Base-by-base conservation (phyloP, 2,888 invertebrate species). In the Cotesia congregata region DNA sequence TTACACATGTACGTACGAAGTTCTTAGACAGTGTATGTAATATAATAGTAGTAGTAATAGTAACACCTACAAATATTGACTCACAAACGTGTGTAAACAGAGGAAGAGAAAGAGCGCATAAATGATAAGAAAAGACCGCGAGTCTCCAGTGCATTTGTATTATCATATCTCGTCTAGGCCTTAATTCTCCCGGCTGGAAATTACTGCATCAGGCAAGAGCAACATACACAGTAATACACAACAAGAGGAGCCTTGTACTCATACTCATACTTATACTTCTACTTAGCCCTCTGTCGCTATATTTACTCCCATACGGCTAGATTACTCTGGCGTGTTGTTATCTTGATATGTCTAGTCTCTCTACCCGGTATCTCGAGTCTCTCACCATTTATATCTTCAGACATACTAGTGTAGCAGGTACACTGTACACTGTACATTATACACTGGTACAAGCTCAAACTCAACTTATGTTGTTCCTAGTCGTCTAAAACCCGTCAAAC, bases 151-250 rank as follows among this genome's bases (percentile, higher is more conserved):
- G 41, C 50, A 73, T 78, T 76, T 80, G 78, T 80, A 84, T 84
- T 83, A 83, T 83, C 83, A 83, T 83, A 83, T 82, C 82, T 83
- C 77, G 82, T 80, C 81, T 80, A 80, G 81, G 80, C 83, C 82
- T 77, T 83, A 83, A 83, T 82, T 79, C 82, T 79, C 82, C 81
- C 83, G 82, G 82, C 82, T 82, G 78, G 78, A 83, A 84, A 84
- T 84, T 84, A 82, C 83, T 75, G 77, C 81, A 83, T 84, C 83
- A 84, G 81, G 83, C 79, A 77, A 12, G 12, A 12, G 65, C 38
- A 17, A 17, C 62, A 62, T 20, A 15, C 62, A 17, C 17, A 62
- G 17, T 15, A 62, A 17, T 62, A 62, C 15, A 30, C 30, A 30
- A 30, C 30, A 12, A 50, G 50, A 50, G 50, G 12, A 50, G 50